Evolutionary conservation across 2,113 vertebrate species (phyloP).

Genomic region (Gobiocypris rarus): DNA sequence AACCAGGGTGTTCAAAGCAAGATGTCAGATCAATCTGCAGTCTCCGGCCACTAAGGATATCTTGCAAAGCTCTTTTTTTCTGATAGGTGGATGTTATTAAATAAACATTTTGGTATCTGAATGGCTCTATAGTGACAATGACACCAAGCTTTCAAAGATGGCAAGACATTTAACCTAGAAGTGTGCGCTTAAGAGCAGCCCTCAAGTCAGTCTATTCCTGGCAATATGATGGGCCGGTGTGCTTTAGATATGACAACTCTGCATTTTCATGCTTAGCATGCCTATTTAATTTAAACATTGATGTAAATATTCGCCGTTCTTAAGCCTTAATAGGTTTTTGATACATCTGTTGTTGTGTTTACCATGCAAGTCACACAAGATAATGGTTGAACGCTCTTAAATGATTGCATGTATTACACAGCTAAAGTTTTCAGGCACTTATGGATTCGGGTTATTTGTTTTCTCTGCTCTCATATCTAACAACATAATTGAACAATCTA

Average conservation of each 20-base stretch:
- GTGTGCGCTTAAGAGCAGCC: neutral
- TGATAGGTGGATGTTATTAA: slow-evolving; percentile 32
- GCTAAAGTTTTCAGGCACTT: slow-evolving; percentile 40
- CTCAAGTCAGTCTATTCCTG: slow-evolving; percentile 31
- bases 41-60: neutral
- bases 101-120: slow-evolving; percentile 23
- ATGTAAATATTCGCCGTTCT: neutral
- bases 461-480: slow-evolving; percentile 53
- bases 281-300: slow-evolving; percentile 26
- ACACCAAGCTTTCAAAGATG: slow-evolving; percentile 24
- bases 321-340: slow-evolving; percentile 17
- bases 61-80: slow-evolving; percentile 9
- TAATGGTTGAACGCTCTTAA: slow-evolving; percentile 37
- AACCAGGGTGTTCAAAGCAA: neutral
- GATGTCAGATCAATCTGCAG: neutral
- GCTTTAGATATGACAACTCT: slow-evolving; percentile 4
- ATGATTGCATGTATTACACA: slow-evolving; percentile 41
- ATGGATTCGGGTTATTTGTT: slow-evolving; percentile 48
- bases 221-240: neutral
- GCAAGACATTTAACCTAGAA: slow-evolving; percentile 13
- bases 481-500: slow-evolving; percentile 59
- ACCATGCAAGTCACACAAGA: slow-evolving; percentile 38
- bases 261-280: neutral
- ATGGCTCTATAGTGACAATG: neutral
- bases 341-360: slow-evolving; percentile 23